These are phyloP conservation scores for Aepyceros melampus DNA, from an alignment of 2,113 vertebrate genomes.

Conservation along the genomic window DNA sequence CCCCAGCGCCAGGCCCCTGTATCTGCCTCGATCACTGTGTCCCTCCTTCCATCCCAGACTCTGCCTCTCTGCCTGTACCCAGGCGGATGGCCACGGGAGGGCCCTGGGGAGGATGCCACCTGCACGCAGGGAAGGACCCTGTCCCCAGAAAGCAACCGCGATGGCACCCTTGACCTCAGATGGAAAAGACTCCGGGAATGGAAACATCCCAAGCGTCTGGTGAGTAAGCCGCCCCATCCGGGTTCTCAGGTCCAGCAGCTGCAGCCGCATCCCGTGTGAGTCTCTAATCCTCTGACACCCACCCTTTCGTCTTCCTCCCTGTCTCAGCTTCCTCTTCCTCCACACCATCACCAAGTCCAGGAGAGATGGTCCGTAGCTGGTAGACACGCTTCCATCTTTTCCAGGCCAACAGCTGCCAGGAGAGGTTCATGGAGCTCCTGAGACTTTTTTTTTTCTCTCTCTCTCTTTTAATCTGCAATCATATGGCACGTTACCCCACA, in stretches of 20 bases:
- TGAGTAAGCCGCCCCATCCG: accelerated
- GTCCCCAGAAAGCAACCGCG: too few species aligned
- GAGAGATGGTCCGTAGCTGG: accelerated
- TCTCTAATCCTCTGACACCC: accelerated
- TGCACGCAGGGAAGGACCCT: accelerated
- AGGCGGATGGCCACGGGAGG: accelerated
- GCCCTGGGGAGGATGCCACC: accelerated
- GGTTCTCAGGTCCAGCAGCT: accelerated
- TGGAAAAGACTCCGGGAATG: accelerated
- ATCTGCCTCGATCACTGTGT: background rate
- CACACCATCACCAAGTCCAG: background rate
- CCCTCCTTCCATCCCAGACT: background rate
- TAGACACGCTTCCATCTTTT: background rate
- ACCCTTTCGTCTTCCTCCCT: accelerated
- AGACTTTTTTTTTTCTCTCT: background rate
- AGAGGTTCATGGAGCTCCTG: background rate
- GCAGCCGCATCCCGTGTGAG: accelerated
- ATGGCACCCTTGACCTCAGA: background rate
- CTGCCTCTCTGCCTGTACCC: background rate
- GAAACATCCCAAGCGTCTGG: too few species aligned
- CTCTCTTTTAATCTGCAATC: background rate
- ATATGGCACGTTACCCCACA: background rate
- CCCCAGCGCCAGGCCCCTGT: accelerated
- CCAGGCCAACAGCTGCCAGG: background rate
- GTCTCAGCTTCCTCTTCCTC: background rate